A percentile compares a stretch with the other conserved stretches of the same genome.
Conservation (phyloP, 2,113 vertebrate genomes). For the Lasiurus borealis region DNA sequence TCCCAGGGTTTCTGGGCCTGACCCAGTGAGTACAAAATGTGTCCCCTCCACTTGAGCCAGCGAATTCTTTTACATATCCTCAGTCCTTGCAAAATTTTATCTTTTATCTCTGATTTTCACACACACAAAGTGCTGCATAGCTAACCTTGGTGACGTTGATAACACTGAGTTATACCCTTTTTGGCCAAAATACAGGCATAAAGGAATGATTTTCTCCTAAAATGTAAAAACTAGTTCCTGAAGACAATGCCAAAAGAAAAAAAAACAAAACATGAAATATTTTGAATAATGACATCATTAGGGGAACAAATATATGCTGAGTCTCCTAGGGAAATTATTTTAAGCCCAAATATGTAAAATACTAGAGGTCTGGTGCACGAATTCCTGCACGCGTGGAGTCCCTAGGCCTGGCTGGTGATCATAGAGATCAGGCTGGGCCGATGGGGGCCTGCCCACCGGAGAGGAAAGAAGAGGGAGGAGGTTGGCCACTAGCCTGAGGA, state of each 20-base stretch:
- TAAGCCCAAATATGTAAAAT: constrained; percentile 20
- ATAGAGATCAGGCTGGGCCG: too few species aligned
- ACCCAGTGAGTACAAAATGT: background rate
- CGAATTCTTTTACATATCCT: background rate
- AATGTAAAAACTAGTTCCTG: constrained; percentile 20
- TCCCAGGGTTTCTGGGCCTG: background rate
- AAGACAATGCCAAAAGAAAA: background rate
- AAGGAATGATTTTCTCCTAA: constrained; percentile 15
- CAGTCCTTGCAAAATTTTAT: background rate
- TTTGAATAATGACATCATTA: constrained; percentile 41
- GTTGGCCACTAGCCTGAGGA: too few species aligned
- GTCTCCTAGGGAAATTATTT: constrained; percentile 7
- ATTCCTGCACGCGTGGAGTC: too few species aligned
- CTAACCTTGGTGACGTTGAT: constrained; percentile 5
- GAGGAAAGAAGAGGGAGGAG: rapidly evolving
- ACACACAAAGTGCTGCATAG: background rate
- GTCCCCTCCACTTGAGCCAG: background rate
- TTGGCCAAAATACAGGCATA: background rate
- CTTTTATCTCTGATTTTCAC: constrained; percentile 26
- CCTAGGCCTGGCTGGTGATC: too few species aligned
- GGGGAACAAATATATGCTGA: background rate
- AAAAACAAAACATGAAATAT: background rate
- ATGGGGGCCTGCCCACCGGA: too few species aligned
- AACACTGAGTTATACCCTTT: background rate
- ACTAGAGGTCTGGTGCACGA: too few species aligned